phyloP scores from a whole-genome alignment of 2,888 invertebrate species.

The Philaethria dido region DNA sequence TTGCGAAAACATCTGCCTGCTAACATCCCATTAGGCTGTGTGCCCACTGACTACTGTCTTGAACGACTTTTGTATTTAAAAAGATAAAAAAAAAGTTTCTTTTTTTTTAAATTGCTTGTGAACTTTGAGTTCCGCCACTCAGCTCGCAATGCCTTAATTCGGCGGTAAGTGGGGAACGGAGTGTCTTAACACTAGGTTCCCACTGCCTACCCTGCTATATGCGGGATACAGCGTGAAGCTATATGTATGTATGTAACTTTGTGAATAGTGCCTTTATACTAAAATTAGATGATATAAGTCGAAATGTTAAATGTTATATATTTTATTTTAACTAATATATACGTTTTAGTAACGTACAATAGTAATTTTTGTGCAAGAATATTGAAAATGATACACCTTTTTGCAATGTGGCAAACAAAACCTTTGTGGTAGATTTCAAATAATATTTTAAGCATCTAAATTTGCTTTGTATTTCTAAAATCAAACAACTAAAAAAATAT shows the following conservation, averaged over 20 bases:
- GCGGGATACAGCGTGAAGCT: too few relatives aligned
- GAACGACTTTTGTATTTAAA: not conserved
- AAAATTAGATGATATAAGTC: not conserved
- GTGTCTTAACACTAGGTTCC: too few relatives aligned
- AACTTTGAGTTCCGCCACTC: too few relatives aligned
- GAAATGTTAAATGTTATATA: not conserved
- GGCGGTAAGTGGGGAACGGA: too few relatives aligned
- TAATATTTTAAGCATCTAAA: not conserved
- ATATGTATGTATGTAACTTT: too few relatives aligned
- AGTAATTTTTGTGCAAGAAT: too few relatives aligned
- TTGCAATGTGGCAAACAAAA: not conserved
- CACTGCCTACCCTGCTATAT: too few relatives aligned
- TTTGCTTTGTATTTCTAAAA: not conserved
- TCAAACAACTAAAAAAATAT: not conserved
- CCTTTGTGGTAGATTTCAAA: not conserved
- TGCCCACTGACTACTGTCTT: constrained; percentile 27
- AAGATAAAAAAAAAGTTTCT: not conserved
- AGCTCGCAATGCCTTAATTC: too few relatives aligned
- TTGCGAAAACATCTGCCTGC: constrained; percentile 61
- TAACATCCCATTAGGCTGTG: constrained; percentile 49
- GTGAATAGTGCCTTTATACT: too few relatives aligned
- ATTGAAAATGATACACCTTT: too few relatives aligned
- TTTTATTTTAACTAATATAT: not conserved
- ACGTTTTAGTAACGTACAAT: not conserved
- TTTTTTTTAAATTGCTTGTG: not conserved